Base-by-base conservation (phyloP, 2,113 vertebrate genomes). In the Sapajus apella region DNA sequence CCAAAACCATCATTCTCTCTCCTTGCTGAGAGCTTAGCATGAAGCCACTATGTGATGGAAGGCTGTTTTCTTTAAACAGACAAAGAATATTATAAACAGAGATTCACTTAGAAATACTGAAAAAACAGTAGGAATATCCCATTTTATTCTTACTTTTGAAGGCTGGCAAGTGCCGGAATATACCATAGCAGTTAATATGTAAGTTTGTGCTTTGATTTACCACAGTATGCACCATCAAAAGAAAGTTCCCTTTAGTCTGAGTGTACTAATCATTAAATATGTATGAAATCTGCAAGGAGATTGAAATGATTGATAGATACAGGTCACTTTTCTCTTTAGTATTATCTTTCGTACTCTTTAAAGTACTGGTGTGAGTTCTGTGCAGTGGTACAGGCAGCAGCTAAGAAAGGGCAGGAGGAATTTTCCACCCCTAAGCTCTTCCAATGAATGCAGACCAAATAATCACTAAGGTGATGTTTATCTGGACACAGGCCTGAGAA, bases 181-280 rank as follows among this genome's bases (percentile, higher is more conserved):
- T 72, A 93, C 61, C 50, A 58, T 0, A 55, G 82, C 58, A 73
- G 52, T 35, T 61, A 79, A 92, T 89, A 89, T 61, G 45, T 66
- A 75, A 93, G 64, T 94, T 83, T 97, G 96, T 25, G 66, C 68
- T 97, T 96, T 86, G 40, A 97, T 55, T 95, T 97, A 81, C 50
- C 18, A 73, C 43, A 92, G 50, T 95, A 72, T 32, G 64, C 70
- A 89, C 83, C 93, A 96, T 93, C 87, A 95, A 98, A 97, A 97
- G 95, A 98, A 97, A 96, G 96, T 96, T 97, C 89, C 66, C 87
- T 96, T 68, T 61, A 56, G 66, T 73, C 66, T 52, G 94, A 92
- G 55, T 92, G 87, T 47, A 94, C 43, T 95, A 86, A 64, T 91
- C 85, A 95, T 82, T 96, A 96, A 96, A 70, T 91, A 90, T 76